Evolutionary conservation across 1,140 invertebrate genomes (phyloP).

Genomic region (Drosophila auraria): DNA sequence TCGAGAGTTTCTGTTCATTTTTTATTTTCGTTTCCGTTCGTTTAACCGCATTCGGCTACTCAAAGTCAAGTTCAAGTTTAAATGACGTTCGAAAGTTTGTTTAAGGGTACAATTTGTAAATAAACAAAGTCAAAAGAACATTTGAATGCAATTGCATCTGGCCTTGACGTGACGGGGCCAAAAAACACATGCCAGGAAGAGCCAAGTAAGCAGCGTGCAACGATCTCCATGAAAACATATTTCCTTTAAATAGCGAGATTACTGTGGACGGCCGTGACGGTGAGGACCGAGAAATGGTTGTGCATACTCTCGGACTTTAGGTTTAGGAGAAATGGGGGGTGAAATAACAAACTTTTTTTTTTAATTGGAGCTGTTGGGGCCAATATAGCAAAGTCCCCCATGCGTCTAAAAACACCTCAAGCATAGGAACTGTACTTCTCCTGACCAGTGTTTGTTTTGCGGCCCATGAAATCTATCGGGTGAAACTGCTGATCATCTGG

Average conservation of each 20-base stretch:
- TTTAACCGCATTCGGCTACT: slow-evolving; percentile 26
- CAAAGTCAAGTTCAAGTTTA: slow-evolving; percentile 76
- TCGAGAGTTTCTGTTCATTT: slow-evolving; percentile 25
- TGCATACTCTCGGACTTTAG: too few relatives aligned
- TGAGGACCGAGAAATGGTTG: too few relatives aligned
- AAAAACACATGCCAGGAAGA: slow-evolving; percentile 25
- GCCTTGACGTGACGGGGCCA: slow-evolving; percentile 37
- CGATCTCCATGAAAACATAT: slow-evolving; percentile 17
- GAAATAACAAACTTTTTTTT: too few relatives aligned
- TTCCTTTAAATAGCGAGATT: slow-evolving; percentile 16
- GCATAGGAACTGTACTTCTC: too few relatives aligned
- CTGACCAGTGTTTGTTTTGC: too few relatives aligned
- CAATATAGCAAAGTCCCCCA: too few relatives aligned
- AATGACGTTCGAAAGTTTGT: slow-evolving; percentile 42
- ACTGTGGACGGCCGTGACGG: too few relatives aligned
- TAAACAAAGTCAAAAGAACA: slow-evolving; percentile 68
- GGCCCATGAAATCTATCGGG: too few relatives aligned
- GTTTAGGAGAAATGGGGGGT: too few relatives aligned
- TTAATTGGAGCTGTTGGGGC: too few relatives aligned
- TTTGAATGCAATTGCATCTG: slow-evolving; percentile 49
- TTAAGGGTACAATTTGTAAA: slow-evolving; percentile 59
- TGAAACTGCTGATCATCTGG: too few relatives aligned
- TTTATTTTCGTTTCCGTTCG: slow-evolving; percentile 21
- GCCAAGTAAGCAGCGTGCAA: slow-evolving; percentile 1
- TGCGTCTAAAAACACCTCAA: too few relatives aligned